Evolutionary conservation across 2,888 invertebrate species (phyloP).

Genomic region (Vanessa cardui): DNA sequence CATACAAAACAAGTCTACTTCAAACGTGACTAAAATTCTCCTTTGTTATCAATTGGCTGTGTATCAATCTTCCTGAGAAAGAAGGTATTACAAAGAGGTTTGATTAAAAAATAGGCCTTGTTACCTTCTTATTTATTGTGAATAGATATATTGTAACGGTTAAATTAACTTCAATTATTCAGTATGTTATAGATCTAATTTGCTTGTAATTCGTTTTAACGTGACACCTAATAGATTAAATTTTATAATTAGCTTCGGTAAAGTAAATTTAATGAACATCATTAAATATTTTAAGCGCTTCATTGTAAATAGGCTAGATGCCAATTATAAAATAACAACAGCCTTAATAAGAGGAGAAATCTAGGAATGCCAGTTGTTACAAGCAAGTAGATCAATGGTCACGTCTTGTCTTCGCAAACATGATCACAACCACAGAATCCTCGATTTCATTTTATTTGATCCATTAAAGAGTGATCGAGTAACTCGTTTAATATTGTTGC

Average conservation of each 20-base stretch:
- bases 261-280: too few relatives aligned
- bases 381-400: slow-evolving; percentile 10
- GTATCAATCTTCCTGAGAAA: background rate
- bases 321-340: slow-evolving; percentile 4
- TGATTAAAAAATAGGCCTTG: background rate
- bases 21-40: background rate
- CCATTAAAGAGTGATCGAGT: slow-evolving; percentile 7
- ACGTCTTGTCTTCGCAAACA: background rate
- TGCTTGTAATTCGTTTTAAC: too few relatives aligned
- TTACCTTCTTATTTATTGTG: too few relatives aligned
- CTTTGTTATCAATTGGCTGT: slow-evolving; percentile 7
- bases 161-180: too few relatives aligned
- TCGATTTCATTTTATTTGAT: slow-evolving; percentile 20
- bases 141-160: too few relatives aligned
- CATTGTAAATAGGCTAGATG: background rate
- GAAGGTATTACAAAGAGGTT: background rate
- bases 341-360: slow-evolving; percentile 12
- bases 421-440: slow-evolving; percentile 17
- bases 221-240: too few relatives aligned
- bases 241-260: too few relatives aligned
- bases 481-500: background rate
- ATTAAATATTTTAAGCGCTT: too few relatives aligned
- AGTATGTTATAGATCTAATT: too few relatives aligned
- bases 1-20: background rate
- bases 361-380: slow-evolving; percentile 10